phyloP scores from a whole-genome alignment of 2,797 vertebrate species.

The Agapornis canus region DNA sequence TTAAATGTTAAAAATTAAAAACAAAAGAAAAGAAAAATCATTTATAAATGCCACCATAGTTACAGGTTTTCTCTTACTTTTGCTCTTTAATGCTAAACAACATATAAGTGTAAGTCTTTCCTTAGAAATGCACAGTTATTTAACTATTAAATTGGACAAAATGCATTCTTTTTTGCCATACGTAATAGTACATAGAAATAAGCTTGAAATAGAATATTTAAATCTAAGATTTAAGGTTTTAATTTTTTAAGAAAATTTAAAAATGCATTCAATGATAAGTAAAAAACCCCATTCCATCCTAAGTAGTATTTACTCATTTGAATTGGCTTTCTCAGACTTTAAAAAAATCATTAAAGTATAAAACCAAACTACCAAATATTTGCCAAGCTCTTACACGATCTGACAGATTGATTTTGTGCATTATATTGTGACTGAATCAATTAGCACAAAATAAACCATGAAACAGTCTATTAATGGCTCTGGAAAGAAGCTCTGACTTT shows the following conservation, averaged over 20 bases:
- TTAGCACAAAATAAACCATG: not conserved
- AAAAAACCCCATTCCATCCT: not conserved
- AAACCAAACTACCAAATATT: not conserved
- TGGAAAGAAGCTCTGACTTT: not conserved
- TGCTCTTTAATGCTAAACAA: not conserved
- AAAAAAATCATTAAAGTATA: not conserved
- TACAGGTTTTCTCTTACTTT: not conserved
- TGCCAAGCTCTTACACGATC: not conserved
- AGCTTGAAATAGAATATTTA: not conserved
- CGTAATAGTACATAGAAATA: not conserved
- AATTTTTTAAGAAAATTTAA: not conserved
- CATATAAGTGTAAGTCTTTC: not conserved
- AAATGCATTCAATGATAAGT: not conserved
- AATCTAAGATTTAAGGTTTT: not conserved
- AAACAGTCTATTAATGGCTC: not conserved
- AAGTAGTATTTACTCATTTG: not conserved
- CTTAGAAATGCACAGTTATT: not conserved
- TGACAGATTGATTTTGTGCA: not conserved
- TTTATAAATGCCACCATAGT: not conserved
- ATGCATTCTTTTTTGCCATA: not conserved
- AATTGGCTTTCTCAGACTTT: not conserved
- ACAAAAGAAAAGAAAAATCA: rapidly evolving
- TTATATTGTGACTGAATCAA: not conserved
- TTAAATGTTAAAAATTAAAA: not conserved
- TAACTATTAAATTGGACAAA: not conserved